Base-by-base conservation (phyloP, 2,113 vertebrate genomes). In the Rhea americana region DNA sequence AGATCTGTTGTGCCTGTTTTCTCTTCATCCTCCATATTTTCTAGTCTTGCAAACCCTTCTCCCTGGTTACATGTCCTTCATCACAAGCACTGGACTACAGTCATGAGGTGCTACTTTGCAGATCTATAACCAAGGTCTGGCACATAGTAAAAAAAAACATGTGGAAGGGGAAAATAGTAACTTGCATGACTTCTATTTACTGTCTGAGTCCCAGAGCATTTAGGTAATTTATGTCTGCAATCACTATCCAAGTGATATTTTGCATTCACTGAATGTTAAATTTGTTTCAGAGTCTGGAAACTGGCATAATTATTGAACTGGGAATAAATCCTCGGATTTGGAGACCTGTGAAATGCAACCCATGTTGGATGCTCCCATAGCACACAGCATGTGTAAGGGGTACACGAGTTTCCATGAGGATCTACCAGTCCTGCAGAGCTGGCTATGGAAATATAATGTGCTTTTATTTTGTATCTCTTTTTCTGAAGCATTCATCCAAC, bases 311-410 rank as follows among this genome's bases (percentile, higher is more conserved):
- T 76, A 39, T 58, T 41, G 30, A 72, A 18, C 53, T 62, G 53
- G 37, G 39, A 87, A 32, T 16, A 87, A 89, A 91, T 82, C 47
- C 24, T 17, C 62, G 26, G 19, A 82, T 39, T 62, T 9, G 8
- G 37, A 77, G n/a, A 67, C 41, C 47, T 67, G 16, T 9, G 11
- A 48, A 82, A 32, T 66, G 12, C 26, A 63, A n/a, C 17, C 55
- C 43, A 59, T 20, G 26, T 7, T 8, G 47, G 73, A 51, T 82
- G 37, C 41, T 83, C 59, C 74, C 37, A 45, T 19, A 50, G 58
- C 1, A 0, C 35, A 28, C 28, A 62, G 45, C 53, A 76, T 11
- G 21, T 0, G 0, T 11, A 63, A 26, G 7, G 2, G 4, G 3
- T 53, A 9, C 79, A 20, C 0, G 2, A 74, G 12, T 80, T 75